Evolutionary conservation across 2,797 vertebrate species (phyloP).

Genomic region (Myotis vivesi): DNA sequence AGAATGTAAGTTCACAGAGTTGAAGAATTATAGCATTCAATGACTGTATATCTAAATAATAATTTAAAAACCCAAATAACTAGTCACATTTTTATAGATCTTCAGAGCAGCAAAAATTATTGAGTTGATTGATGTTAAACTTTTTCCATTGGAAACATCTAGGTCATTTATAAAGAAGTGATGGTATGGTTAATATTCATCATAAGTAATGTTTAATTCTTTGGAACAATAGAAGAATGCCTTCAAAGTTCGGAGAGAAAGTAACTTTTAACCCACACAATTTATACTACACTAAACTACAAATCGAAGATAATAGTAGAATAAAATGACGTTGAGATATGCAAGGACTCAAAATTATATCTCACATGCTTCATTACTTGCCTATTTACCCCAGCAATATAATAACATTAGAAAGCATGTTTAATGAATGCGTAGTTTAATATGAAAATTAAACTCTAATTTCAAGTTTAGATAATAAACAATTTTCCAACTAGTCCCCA

Average conservation of each 20-base stretch:
- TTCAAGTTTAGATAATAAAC: background rate
- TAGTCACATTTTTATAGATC: background rate
- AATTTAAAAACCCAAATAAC: background rate
- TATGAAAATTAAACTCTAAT: background rate
- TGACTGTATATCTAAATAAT: background rate
- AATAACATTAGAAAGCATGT: background rate
- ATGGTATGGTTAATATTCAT: background rate
- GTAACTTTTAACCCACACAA: background rate
- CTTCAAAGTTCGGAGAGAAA: background rate
- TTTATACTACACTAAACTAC: background rate
- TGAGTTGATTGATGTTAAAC: background rate
- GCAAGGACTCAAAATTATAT: background rate
- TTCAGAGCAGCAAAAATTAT: background rate
- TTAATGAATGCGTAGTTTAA: background rate
- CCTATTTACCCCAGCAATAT: background rate
- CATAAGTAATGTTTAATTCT: background rate
- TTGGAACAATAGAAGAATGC: background rate
- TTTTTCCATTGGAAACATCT: background rate
- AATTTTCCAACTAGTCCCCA: background rate
- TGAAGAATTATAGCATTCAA: background rate
- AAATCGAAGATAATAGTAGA: background rate
- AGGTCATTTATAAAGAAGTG: background rate
- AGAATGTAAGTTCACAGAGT: background rate
- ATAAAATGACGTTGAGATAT: background rate
- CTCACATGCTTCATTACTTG: background rate